Conservation (phyloP, 2,888 invertebrate species). For the Adineta ricciae region DNA sequence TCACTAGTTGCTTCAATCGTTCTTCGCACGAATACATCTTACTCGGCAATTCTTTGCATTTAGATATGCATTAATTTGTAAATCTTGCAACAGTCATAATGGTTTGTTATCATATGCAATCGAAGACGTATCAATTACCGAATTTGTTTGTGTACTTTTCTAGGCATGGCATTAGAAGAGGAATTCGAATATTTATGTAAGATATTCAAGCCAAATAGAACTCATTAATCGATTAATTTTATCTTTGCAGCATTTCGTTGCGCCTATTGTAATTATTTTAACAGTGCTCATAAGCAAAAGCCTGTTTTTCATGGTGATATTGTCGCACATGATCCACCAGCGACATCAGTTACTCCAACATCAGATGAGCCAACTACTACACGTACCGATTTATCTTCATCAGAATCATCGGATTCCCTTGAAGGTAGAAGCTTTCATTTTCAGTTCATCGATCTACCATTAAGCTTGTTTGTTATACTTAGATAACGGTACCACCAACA, state of each 20-base stretch:
- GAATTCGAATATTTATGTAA: slow-evolving; percentile 18
- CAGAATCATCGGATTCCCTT: neutral
- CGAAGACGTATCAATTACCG: neutral
- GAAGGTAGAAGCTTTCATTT: neutral
- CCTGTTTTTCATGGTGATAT: neutral
- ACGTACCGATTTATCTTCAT: neutral
- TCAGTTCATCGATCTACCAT: neutral
- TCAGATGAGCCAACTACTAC: neutral
- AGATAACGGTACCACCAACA: neutral
- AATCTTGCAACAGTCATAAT: slow-evolving; percentile 11
- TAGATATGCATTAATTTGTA: slow-evolving; percentile 4
- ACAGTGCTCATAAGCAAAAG: neutral
- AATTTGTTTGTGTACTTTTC: neutral
- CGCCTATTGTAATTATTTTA: slow-evolving; percentile 1
- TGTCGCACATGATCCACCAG: neutral
- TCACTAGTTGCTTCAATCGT: neutral
- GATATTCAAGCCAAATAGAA: neutral
- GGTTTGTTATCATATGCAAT: neutral
- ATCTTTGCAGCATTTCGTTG: neutral
- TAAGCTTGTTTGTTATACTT: neutral
- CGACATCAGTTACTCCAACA: neutral
- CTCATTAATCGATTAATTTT: no score
- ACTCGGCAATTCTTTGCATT: neutral
- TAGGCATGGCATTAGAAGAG: slow-evolving; percentile 16
- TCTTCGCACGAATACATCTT: neutral